A percentile compares a stretch with the other conserved stretches of the same genome.
Evolutionary conservation across 2,113 vertebrate species (phyloP).

Genomic region (Rallus limicola): DNA sequence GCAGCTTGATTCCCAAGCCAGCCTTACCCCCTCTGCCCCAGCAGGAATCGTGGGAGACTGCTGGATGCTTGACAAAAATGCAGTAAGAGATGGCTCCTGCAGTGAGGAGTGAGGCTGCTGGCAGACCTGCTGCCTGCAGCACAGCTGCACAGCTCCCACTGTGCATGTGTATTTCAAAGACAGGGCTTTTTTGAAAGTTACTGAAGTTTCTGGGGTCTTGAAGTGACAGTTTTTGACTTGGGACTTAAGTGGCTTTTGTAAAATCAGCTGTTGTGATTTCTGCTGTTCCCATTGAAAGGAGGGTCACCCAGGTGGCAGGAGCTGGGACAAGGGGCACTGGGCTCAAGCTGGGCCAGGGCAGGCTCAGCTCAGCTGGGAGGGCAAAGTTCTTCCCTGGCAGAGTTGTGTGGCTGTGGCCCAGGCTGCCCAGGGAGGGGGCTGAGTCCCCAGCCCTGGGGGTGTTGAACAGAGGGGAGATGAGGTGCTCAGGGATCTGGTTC

Average conservation of each 20-base stretch:
- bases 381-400: too few relatives aligned
- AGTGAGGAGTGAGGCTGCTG: too few relatives aligned
- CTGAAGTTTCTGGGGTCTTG: too few relatives aligned
- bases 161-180: fast-evolving
- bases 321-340: too few relatives aligned
- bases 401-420: too few relatives aligned
- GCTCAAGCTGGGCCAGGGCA: too few relatives aligned
- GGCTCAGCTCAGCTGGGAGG: too few relatives aligned
- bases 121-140: neutral
- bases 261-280: neutral
- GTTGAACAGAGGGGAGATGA: too few relatives aligned
- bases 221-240: fast-evolving
- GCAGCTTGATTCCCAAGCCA: neutral
- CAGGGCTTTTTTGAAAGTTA: neutral
- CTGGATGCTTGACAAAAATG: neutral
- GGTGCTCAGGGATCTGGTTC: too few relatives aligned
- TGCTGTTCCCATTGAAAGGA: neutral
- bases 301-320: too few relatives aligned
- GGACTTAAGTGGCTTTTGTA: neutral
- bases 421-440: too few relatives aligned
- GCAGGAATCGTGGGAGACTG: neutral
- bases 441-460: too few relatives aligned
- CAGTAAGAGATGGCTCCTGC: neutral
- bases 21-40: neutral
- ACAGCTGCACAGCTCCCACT: fast-evolving